Percentiles rank a stretch among this genome's conserved stretches.
Evolutionary conservation across 2,888 invertebrate species (phyloP).

Genomic region (Boloria euphrosyne): DNA sequence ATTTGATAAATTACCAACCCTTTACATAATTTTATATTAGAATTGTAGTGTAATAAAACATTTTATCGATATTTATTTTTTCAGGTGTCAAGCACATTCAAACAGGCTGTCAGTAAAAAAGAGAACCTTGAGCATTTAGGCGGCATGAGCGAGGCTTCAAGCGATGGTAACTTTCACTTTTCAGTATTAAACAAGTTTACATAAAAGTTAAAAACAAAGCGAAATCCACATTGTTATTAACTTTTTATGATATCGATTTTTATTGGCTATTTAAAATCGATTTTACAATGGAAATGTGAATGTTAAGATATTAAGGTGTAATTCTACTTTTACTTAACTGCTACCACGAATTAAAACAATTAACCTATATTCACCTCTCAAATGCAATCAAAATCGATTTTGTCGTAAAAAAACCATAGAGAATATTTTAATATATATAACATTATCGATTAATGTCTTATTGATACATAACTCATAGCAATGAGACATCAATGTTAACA

Average conservation of each 20-base stretch:
- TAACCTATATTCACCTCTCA: too few species aligned
- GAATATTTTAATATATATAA: not conserved
- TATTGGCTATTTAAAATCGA: not conserved
- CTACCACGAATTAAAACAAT: too few species aligned
- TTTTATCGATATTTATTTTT: conserved; percentile 18
- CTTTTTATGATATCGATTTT: not conserved
- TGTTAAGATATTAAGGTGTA: too few species aligned
- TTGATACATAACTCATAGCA: not conserved
- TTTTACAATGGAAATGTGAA: not conserved
- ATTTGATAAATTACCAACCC: too few species aligned
- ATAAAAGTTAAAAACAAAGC: not conserved
- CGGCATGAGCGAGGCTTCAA: conserved; percentile 96
- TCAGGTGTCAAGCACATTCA: conserved; percentile 93
- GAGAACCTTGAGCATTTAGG: conserved; percentile 96
- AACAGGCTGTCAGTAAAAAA: conserved; percentile 94
- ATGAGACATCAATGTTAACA: conserved; percentile 14
- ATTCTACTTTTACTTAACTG: not conserved
- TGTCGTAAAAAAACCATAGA: too few species aligned
- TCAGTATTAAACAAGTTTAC: conserved; percentile 10
- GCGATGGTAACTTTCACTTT: conserved; percentile 85
- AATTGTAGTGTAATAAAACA: too few species aligned
- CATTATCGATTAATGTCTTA: too few species aligned
- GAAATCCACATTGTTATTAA: not conserved
- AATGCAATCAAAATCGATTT: too few species aligned
- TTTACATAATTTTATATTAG: too few species aligned